Evolutionary conservation across 2,113 vertebrate species (phyloP).

Genomic region (Ornithorhynchus anatinus): DNA sequence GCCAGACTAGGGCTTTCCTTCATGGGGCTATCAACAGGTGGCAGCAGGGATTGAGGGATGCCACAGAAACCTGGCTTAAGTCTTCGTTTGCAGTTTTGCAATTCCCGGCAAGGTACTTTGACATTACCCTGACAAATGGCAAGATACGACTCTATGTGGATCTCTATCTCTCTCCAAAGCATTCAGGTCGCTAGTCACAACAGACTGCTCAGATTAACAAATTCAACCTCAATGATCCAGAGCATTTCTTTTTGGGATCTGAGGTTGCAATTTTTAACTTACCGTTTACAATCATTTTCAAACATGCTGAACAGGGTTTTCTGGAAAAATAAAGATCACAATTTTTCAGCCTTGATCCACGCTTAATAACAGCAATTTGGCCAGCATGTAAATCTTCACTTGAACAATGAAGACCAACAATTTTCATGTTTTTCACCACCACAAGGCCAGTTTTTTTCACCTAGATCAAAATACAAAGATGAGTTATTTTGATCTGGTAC

Average conservation of each 20-base stretch:
- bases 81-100: too few relatives aligned
- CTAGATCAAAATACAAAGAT: slow-evolving; percentile 65
- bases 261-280: slow-evolving; percentile 35
- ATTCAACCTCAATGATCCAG: not conserved
- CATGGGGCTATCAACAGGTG: too few relatives aligned
- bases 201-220: not conserved
- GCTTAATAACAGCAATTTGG: slow-evolving; percentile 89
- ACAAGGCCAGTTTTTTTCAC: slow-evolving; percentile 84
- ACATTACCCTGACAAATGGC: too few relatives aligned
- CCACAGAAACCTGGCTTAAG: too few relatives aligned
- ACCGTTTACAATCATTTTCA: slow-evolving; percentile 98
- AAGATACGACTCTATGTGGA: too few relatives aligned
- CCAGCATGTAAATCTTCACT: slow-evolving; percentile 91
- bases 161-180: not conserved
- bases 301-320: slow-evolving; percentile 91
- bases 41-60: too few relatives aligned
- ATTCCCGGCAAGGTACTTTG: too few relatives aligned
- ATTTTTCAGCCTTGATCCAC: slow-evolving; percentile 80
- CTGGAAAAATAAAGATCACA: slow-evolving; percentile 95
- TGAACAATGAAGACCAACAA: slow-evolving; percentile 90
- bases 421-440: slow-evolving; percentile 86
- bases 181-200: not conserved
- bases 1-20: too few relatives aligned
- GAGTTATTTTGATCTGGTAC: slow-evolving; percentile 17
- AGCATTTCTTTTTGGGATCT: not conserved